phyloP scores from a whole-genome alignment of 2,797 vertebrate genomes.

The Onychomys leucogaster region DNA sequence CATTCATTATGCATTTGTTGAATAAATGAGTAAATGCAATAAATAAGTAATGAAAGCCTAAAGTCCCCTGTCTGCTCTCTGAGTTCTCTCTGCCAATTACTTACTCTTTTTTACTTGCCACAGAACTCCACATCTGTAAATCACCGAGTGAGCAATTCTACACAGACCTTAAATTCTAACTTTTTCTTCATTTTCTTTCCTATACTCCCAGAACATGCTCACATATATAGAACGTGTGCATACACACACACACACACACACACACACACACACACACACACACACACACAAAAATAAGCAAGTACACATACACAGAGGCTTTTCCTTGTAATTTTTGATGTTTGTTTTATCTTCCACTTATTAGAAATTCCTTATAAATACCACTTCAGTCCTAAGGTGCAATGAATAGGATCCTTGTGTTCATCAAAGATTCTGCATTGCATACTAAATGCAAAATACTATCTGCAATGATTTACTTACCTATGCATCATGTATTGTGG shows the following conservation, averaged over 20 bases:
- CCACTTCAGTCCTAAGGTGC: not conserved
- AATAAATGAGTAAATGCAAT: constrained; percentile 70
- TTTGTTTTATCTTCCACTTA: not conserved
- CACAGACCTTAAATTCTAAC: not conserved
- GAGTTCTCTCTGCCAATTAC: constrained; percentile 44
- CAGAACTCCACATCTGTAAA: constrained; percentile 21
- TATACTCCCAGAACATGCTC: not conserved
- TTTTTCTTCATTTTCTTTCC: not conserved
- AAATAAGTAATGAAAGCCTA: constrained; percentile 68
- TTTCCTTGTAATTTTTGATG: not conserved
- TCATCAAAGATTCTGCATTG: not conserved
- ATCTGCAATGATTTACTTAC: not conserved
- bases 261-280: not conserved
- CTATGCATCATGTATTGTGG: not conserved
- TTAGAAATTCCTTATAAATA: not conserved
- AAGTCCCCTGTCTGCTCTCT: constrained; percentile 44
- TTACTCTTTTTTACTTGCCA: constrained; percentile 17
- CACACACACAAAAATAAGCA: not conserved
- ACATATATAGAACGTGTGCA: not conserved
- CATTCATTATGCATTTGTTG: constrained; percentile 66
- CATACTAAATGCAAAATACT: not conserved
- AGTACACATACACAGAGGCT: not conserved
- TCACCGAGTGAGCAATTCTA: not conserved
- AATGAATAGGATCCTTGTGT: not conserved
- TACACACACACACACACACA: not conserved